Base-by-base conservation (phyloP, 2,888 invertebrate genomes). In the Agrilus biguttatus region DNA sequence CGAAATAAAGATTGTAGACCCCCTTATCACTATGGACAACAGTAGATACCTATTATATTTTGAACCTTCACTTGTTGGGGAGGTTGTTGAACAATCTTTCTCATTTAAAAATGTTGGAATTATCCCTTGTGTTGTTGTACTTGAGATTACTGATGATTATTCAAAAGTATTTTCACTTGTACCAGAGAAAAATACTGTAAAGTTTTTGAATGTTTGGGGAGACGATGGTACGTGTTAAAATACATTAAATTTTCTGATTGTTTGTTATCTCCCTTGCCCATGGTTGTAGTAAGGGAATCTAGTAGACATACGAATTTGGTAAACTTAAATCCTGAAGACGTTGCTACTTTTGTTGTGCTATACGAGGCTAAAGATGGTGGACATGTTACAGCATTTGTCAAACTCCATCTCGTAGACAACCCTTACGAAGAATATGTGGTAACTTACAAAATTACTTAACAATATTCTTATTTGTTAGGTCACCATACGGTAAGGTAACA, bases 361-460 rank as follows among this genome's bases (percentile, higher is more conserved):
- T 71, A 65, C 48, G 46, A 49, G 14, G 65, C 70, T 2, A 48
- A 33, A 3, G 48, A 52, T 33, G 50, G 57, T 36, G 57, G 58
- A 3, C 52, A 45, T 7, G 50, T 53, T 33, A 43, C 51, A 1
- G 55, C 56, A 8, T 46, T 52, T 38, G 51, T 76, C 35, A 66
- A 65, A 32, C 49, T 76, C 19, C 62, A 66, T 33, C 67, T 72
- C 4, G 57, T 66, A 10, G 68, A 73, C 51, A 77, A 77, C 61
- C 74, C 74, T 37, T 75, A 71, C 51, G 75, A 77, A 50, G 66
- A 68, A 45, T 58, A 67, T n/a, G 61, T 60, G 28, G 63, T 62
- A 54, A 51, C 40, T n/a, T n/a, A n/a, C n/a, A n/a, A n/a, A n/a
- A n/a, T n/a, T n/a, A n/a, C n/a, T 53, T 40, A 28, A 21, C 43